A percentile compares a stretch with the other conserved stretches of the same genome.
These are phyloP conservation scores for Gadopsis marmoratus DNA, from an alignment of 2,797 vertebrate genomes.

Conservation along the genomic window DNA sequence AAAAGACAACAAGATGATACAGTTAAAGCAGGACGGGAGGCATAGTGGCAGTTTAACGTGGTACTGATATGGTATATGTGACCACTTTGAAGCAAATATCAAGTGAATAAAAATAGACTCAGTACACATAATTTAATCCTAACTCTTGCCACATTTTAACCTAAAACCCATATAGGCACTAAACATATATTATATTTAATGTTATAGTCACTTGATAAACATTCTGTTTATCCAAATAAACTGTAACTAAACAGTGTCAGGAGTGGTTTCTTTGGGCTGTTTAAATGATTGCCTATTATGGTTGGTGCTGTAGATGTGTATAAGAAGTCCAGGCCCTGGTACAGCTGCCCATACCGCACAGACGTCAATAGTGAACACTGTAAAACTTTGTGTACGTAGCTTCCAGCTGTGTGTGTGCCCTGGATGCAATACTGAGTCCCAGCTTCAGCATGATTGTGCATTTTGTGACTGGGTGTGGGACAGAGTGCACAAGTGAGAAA, in stretches of 20 bases:
- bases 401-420: constrained; percentile 33
- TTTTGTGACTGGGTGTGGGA: neutral
- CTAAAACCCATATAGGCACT: too few relatives aligned
- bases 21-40: neutral
- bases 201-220: too few relatives aligned
- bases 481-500: constrained; percentile 17
- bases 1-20: neutral
- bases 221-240: too few relatives aligned
- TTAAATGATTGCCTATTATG: neutral
- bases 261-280: neutral
- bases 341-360: constrained; percentile 18
- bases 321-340: neutral
- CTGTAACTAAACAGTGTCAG: too few relatives aligned
- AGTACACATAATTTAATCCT: too few relatives aligned
- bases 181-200: too few relatives aligned
- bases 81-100: neutral
- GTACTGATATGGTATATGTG: neutral
- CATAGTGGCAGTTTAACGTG: neutral
- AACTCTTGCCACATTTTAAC: too few relatives aligned
- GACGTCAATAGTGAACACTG: constrained; percentile 17
- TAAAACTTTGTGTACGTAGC: constrained; percentile 37
- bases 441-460: constrained; percentile 23
- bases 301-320: neutral
- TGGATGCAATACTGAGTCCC: constrained; percentile 11
- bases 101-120: too few relatives aligned